Evolutionary conservation across 1,140 invertebrate genomes (phyloP).

Genomic region (Anthonomus grandis): DNA sequence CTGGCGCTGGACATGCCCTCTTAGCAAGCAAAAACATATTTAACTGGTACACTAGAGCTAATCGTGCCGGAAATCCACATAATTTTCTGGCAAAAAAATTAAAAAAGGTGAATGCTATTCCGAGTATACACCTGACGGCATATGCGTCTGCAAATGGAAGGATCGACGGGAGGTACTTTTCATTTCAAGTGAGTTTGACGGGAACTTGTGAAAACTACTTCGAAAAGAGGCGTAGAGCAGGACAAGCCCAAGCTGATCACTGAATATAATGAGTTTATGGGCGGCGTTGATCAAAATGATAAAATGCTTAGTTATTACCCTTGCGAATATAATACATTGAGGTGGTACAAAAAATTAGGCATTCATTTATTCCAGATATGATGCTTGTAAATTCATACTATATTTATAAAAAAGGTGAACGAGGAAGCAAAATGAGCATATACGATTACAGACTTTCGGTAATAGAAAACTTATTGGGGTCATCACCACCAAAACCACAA

Average conservation of each 20-base stretch:
- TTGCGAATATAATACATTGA: conserved; percentile 13
- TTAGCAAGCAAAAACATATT: conserved; percentile 43
- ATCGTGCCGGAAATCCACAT: conserved; percentile 27
- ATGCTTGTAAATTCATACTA: background rate
- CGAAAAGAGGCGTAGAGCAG: background rate
- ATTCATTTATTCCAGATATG: conserved; percentile 18
- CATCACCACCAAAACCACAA: background rate
- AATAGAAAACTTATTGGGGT: too few species aligned
- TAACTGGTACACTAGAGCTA: conserved; percentile 41
- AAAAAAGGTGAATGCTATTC: conserved; percentile 39
- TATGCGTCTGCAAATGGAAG: too few species aligned
- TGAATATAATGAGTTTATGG: conserved; percentile 26
- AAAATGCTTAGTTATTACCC: conserved; percentile 24
- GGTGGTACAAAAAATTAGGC: conserved; percentile 21
- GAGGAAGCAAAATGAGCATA: too few species aligned
- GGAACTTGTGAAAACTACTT: conserved; percentile 5
- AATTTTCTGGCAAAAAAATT: too few species aligned
- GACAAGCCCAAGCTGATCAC: conserved; percentile 26
- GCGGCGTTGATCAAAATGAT: conserved; percentile 20
- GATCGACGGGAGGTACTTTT: conserved; percentile 37
- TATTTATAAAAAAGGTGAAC: conserved; percentile 3
- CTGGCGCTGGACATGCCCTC: too few species aligned
- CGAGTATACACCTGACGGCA: conserved; percentile 37
- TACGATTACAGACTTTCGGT: too few species aligned
- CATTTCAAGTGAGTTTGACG: conserved; percentile 31